Percentiles rank a stretch among this genome's conserved stretches.
phyloP scores from a whole-genome alignment of 2,797 vertebrate species.

The Poecilia gillii region DNA sequence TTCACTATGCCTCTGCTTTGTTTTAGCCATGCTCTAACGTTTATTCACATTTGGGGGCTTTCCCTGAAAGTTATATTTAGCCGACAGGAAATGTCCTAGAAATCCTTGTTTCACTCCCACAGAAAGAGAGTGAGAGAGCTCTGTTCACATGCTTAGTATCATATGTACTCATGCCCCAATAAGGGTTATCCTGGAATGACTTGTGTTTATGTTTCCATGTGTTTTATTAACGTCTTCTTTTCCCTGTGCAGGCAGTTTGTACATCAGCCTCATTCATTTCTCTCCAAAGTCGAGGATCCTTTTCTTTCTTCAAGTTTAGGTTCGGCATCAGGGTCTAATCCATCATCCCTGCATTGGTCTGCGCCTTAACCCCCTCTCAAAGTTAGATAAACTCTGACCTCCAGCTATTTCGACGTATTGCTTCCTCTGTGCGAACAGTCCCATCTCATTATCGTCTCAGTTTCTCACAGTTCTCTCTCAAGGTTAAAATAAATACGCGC shows the following conservation, averaged over 20 bases:
- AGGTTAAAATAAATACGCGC: not conserved
- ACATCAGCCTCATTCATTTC: conserved; percentile 30
- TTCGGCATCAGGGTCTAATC: conserved; percentile 39
- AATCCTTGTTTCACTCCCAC: conserved; percentile 42
- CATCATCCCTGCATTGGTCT: conserved; percentile 26
- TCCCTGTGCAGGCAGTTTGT: not conserved
- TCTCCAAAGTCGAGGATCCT: conserved; percentile 26
- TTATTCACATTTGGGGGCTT: conserved; percentile 48
- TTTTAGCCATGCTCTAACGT: conserved; percentile 11
- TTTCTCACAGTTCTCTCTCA: conserved; percentile 3
- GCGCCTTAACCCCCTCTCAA: conserved; percentile 23
- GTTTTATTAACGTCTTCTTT: conserved; percentile 21
- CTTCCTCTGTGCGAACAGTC: conserved; percentile 25
- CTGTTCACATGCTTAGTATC: conserved; percentile 37
- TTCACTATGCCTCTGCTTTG: conserved; percentile 1
- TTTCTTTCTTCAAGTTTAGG: conserved; percentile 29
- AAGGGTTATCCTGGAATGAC: conserved; percentile 31
- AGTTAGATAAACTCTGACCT: conserved; percentile 45
- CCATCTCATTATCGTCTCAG: conserved; percentile 10
- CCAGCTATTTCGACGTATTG: conserved; percentile 31
- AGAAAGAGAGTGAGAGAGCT: conserved; percentile 18
- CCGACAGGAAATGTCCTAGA: conserved; percentile 67
- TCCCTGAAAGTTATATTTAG: conserved; percentile 62
- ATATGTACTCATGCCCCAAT: conserved; percentile 46
- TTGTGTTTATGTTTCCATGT: conserved; percentile 62